Percentiles rank a stretch among this genome's conserved stretches.
Conservation (phyloP, 2,797 vertebrate genomes). For the Macropus fuliginosus region DNA sequence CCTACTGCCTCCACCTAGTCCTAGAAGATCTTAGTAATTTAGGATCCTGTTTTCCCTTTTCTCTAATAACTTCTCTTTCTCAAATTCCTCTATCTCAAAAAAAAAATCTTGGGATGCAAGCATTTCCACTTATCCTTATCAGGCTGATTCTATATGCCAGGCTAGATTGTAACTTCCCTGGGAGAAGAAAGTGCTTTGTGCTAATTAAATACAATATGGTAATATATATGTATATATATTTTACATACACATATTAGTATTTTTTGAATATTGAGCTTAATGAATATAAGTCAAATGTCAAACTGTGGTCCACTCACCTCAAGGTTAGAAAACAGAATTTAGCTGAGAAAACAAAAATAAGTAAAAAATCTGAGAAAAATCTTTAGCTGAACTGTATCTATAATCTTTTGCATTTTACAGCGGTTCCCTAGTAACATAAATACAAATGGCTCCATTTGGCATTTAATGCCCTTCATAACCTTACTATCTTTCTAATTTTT, state of each 20-base stretch:
- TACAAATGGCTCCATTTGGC: not conserved
- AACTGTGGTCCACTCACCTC: not conserved
- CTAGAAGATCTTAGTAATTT: not conserved
- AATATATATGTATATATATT: no score
- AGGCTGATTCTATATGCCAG: not conserved
- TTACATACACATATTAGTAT: not conserved
- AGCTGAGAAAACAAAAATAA: not conserved
- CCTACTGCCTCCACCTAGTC: not conserved
- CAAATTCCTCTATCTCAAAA: not conserved
- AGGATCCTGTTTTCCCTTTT: not conserved
- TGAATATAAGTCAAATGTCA: conserved; percentile 14
- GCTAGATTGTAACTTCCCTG: not conserved
- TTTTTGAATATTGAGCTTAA: not conserved
- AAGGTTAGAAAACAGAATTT: not conserved
- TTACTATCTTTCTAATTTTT: not conserved
- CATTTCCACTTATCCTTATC: not conserved
- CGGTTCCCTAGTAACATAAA: not conserved
- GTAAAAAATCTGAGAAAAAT: not conserved
- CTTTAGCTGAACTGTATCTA: not conserved
- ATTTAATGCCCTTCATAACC: not conserved
- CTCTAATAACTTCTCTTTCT: not conserved
- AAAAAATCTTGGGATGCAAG: not conserved
- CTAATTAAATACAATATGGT: not conserved
- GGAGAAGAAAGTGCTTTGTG: not conserved
- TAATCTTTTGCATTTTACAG: not conserved